Percentiles rank a stretch among this genome's conserved stretches.
These are phyloP conservation scores for Anthopleura sola DNA, from an alignment of 64 coral and sea anemone species.

Conservation along the genomic window DNA sequence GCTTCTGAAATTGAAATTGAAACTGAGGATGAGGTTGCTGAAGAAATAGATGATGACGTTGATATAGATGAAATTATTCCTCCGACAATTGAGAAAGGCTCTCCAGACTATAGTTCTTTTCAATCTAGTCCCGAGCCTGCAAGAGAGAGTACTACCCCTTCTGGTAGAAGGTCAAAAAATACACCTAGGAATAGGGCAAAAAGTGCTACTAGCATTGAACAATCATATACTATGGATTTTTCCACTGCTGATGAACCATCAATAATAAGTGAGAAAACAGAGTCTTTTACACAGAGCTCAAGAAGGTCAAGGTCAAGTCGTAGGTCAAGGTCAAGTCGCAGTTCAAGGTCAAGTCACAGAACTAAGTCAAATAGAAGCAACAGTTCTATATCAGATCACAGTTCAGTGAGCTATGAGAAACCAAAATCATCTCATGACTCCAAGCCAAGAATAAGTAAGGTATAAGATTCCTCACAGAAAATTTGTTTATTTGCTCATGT, in stretches of 20 bases:
- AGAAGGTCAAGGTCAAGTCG: slow-evolving; percentile 39
- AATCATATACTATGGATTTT: slow-evolving; percentile 45
- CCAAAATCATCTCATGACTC: neutral
- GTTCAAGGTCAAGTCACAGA: slow-evolving; percentile 16
- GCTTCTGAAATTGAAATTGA: slow-evolving; percentile 74
- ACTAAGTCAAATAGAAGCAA: slow-evolving; percentile 33
- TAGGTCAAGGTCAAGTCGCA: slow-evolving; percentile 43
- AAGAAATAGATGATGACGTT: slow-evolving; percentile 86
- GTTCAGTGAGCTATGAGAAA: neutral
- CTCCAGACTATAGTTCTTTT: neutral
- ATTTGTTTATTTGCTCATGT: too few relatives aligned
- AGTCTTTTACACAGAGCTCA: slow-evolving; percentile 17
- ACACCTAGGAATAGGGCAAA: slow-evolving; percentile 17
- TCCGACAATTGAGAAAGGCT: neutral
- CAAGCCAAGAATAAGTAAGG: neutral
- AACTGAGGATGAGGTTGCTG: slow-evolving; percentile 79
- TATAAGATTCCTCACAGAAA: neutral
- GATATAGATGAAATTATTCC: slow-evolving; percentile 17
- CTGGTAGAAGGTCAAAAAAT: slow-evolving; percentile 24
- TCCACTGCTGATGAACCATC: slow-evolving; percentile 59
- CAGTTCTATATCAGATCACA: slow-evolving; percentile 37
- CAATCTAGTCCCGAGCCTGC: slow-evolving; percentile 10
- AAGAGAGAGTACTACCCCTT: slow-evolving; percentile 30
- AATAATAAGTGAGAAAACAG: slow-evolving; percentile 32
- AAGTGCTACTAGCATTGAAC: slow-evolving; percentile 15